These are phyloP conservation scores for Baccha elongata DNA, from an alignment of 2,888 invertebrate genomes.

Conservation along the genomic window DNA sequence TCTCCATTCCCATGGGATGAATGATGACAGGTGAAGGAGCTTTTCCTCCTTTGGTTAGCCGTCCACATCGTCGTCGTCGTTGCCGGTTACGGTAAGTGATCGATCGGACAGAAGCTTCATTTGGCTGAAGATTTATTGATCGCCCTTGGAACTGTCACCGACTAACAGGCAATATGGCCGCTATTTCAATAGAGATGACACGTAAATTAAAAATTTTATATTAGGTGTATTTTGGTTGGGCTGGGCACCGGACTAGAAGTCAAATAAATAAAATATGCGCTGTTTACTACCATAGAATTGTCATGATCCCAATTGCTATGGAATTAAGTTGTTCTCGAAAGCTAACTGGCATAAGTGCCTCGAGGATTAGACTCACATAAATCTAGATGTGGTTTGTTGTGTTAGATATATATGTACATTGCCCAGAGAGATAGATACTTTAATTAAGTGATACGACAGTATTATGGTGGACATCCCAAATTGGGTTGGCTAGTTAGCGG, in stretches of 20 bases:
- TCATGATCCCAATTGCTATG: slow-evolving; percentile 64
- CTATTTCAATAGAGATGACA: slow-evolving; percentile 7
- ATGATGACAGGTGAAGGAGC: slow-evolving; percentile 71
- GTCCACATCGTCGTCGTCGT: not conserved
- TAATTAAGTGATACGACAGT: slow-evolving; percentile 59
- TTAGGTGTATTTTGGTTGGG: not conserved
- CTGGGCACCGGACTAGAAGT: too few relatives aligned
- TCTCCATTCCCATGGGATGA: slow-evolving; percentile 31
- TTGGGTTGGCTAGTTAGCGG: slow-evolving; percentile 62
- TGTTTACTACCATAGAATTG: slow-evolving; percentile 59
- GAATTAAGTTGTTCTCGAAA: slow-evolving; percentile 57
- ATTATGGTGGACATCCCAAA: slow-evolving; percentile 38
- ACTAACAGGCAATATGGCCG: slow-evolving; percentile 4
- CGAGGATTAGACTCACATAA: slow-evolving; percentile 46
- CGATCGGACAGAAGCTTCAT: slow-evolving; percentile 65
- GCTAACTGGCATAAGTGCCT: slow-evolving; percentile 5
- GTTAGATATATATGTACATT: not conserved
- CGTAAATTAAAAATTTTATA: slow-evolving; percentile 46
- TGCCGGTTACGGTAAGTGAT: slow-evolving; percentile 39
- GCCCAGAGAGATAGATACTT: slow-evolving; percentile 15
- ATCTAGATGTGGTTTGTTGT: slow-evolving; percentile 62
- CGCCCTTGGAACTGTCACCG: slow-evolving; percentile 62
- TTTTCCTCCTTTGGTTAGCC: slow-evolving; percentile 22
- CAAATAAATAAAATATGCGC: slow-evolving; percentile 45
- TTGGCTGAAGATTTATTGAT: slow-evolving; percentile 57